Evolutionary conservation across 2,888 invertebrate species (phyloP).

Genomic region (Drosophila barbarae): DNA sequence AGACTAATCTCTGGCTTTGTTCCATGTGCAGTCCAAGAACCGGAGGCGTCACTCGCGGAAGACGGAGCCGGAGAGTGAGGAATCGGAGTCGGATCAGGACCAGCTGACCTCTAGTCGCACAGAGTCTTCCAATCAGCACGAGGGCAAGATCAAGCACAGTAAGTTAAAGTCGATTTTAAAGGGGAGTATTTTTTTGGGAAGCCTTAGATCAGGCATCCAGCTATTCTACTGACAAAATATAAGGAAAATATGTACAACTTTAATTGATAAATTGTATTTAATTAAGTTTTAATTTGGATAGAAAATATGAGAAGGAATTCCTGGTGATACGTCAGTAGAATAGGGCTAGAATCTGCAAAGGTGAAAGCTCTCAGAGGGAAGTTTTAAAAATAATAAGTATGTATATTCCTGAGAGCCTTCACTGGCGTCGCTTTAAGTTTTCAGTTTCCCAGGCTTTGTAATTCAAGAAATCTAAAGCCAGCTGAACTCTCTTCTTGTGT

Average conservation of each 20-base stretch:
- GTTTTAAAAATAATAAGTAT: not conserved
- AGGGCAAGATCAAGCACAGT: conserved; percentile 87
- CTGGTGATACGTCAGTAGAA: not conserved
- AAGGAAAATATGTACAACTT: not conserved
- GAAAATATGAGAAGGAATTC: not conserved
- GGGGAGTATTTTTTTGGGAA: not conserved
- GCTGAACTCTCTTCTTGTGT: conserved; percentile 55
- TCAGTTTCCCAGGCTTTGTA: conserved; percentile 14
- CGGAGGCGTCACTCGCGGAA: conserved; percentile 83
- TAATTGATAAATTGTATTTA: not conserved
- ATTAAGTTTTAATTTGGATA: too few relatives aligned
- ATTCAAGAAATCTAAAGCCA: conserved; percentile 37
- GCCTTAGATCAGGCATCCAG: not conserved
- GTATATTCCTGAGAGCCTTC: not conserved
- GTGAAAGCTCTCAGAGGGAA: not conserved
- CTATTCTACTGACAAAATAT: conserved; percentile 1
- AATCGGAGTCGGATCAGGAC: conserved; percentile 87
- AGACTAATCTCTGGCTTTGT: conserved; percentile 50
- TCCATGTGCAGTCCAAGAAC: conserved; percentile 80
- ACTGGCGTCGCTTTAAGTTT: conserved; percentile 5
- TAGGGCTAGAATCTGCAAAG: not conserved
- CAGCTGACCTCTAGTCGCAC: conserved; percentile 87
- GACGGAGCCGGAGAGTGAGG: conserved; percentile 86
- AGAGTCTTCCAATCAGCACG: conserved; percentile 87
- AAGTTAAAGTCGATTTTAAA: conserved; percentile 74